Evolutionary conservation across 2,797 vertebrate genomes (phyloP).

Genomic region (Pangasius djambal): DNA sequence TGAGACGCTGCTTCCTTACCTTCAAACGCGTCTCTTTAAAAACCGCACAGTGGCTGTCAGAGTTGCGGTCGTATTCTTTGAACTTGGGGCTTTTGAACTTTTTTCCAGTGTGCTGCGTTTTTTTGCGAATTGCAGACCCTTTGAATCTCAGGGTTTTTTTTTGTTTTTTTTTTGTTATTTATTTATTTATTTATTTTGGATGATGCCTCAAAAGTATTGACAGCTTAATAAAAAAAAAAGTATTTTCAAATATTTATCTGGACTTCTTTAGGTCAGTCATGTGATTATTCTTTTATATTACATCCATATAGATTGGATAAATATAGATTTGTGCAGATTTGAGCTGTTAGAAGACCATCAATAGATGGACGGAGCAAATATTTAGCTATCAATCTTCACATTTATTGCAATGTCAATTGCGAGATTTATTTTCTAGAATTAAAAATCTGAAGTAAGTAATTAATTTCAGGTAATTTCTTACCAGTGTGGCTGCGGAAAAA

Average conservation of each 20-base stretch:
- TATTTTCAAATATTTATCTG: not conserved
- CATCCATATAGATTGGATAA: not conserved
- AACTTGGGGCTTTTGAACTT: conserved; percentile 34
- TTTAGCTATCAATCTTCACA: not conserved
- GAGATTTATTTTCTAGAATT: not conserved
- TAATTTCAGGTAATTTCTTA: not conserved
- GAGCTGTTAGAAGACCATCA: not conserved
- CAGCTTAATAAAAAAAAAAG: not conserved
- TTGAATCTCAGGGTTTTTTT: not conserved
- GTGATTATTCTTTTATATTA: not conserved
- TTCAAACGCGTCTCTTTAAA: conserved; percentile 17
- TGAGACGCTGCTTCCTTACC: conserved; percentile 4
- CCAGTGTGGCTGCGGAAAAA: not conserved
- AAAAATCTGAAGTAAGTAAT: not conserved
- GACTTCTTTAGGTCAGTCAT: not conserved
- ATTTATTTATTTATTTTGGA: not conserved
- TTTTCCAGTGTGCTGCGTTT: not conserved
- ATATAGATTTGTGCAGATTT: not conserved
- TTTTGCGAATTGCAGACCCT: not conserved
- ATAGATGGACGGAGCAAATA: no score
- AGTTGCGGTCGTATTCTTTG: conserved; percentile 23
- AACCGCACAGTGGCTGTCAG: conserved; percentile 11
- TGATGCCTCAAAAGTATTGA: not conserved
- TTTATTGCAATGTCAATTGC: not conserved
- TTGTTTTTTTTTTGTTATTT: not conserved